Evolutionary conservation across 2,113 vertebrate genomes (phyloP).

Genomic region (Psammodynastes pulverulentus): DNA sequence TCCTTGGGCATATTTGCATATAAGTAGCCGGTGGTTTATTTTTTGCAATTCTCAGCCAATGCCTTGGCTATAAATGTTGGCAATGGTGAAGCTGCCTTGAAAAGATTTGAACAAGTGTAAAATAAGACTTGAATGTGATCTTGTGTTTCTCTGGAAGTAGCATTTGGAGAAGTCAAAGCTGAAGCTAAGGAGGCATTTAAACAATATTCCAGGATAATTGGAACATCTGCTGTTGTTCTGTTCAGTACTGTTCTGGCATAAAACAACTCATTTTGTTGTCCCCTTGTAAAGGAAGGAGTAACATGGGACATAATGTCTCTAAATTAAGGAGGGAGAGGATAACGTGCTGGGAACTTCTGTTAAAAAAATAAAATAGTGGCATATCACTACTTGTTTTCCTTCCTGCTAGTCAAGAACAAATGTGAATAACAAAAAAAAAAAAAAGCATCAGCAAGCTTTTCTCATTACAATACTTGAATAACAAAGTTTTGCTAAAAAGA

Average conservation of each 20-base stretch:
- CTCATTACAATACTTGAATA: neutral
- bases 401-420: neutral
- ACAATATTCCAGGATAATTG: neutral
- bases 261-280: neutral
- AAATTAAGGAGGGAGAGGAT: neutral
- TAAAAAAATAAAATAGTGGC: neutral
- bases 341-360: neutral
- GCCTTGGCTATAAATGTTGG: neutral
- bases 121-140: neutral
- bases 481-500: neutral
- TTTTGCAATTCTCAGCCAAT: neutral
- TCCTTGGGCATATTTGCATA: slow-evolving; percentile 24
- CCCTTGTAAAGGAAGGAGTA: neutral
- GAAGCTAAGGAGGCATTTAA: neutral
- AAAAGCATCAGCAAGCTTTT: neutral
- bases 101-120: neutral
- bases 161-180: neutral
- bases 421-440: neutral
- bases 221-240: neutral
- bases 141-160: neutral
- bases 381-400: neutral
- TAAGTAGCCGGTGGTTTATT: slow-evolving; percentile 4
- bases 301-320: neutral
- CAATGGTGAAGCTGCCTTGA: neutral
- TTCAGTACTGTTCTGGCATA: neutral